Conservation (phyloP, 2,797 vertebrate genomes). For the Anisognathus igniventris region DNA sequence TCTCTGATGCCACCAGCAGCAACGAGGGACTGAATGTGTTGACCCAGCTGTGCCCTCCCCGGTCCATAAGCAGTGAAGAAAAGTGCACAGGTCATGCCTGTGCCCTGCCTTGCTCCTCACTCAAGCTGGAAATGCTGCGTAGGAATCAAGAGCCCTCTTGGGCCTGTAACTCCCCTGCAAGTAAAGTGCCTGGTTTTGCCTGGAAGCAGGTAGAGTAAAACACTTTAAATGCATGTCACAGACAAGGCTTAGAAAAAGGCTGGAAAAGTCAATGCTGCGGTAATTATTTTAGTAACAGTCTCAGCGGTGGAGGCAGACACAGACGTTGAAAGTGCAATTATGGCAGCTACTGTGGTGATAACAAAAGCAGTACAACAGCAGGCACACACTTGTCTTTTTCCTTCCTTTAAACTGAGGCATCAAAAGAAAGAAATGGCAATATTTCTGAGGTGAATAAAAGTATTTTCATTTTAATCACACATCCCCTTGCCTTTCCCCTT, state of each 20-base stretch:
- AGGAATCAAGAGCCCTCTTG: not conserved
- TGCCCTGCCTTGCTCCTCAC: not conserved
- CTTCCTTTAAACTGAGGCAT: not conserved
- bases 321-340: not conserved
- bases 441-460: not conserved
- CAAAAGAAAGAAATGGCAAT: not conserved
- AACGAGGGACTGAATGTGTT: accelerated
- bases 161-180: not conserved
- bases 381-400: not conserved
- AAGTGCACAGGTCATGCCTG: not conserved
- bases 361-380: not conserved
- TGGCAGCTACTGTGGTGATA: not conserved
- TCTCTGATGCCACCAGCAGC: not conserved
- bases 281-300: conserved; percentile 16
- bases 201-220: not conserved
- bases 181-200: not conserved
- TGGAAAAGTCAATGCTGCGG: not conserved
- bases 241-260: not conserved
- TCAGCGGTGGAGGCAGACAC: not conserved
- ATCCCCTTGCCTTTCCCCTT: not conserved
- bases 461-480: not conserved
- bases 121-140: not conserved
- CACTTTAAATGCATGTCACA: conserved; percentile 8
- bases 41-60: not conserved
- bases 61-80: not conserved